Conservation (phyloP, 2,797 vertebrate genomes). For the Harpagifer antarcticus region DNA sequence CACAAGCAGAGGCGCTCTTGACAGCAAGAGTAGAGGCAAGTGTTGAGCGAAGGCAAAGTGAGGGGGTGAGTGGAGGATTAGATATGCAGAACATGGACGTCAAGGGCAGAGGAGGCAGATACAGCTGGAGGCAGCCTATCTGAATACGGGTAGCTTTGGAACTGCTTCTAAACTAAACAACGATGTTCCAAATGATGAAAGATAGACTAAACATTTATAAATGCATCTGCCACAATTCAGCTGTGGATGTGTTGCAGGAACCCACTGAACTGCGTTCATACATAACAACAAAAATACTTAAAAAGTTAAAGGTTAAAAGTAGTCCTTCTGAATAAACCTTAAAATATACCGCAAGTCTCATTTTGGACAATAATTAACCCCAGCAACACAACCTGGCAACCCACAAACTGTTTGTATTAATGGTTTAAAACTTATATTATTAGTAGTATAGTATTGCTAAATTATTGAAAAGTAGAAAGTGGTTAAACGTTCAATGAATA, state of each 20-base stretch:
- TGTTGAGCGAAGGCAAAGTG: constrained; percentile 66
- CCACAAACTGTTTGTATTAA: neutral
- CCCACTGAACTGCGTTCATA: neutral
- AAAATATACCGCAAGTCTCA: neutral
- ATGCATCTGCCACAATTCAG: constrained; percentile 44
- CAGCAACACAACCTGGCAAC: neutral
- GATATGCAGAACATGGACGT: constrained; percentile 79
- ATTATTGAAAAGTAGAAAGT: neutral
- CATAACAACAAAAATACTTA: neutral
- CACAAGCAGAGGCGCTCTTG: constrained; percentile 67
- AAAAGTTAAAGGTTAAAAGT: neutral
- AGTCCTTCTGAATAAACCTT: neutral
- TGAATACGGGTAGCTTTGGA: constrained; percentile 62
- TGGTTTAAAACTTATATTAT: neutral
- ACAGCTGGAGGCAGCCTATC: constrained; percentile 72
- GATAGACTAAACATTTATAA: constrained; percentile 51
- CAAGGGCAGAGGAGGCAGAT: constrained; percentile 80
- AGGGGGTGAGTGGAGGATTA: constrained; percentile 76
- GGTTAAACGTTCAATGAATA: neutral
- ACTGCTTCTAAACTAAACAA: constrained; percentile 64
- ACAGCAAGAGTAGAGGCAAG: constrained; percentile 69
- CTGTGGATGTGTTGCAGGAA: constrained; percentile 10
- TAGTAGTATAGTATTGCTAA: too few species aligned
- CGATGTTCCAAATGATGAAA: constrained; percentile 64
- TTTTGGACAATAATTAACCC: neutral